These are phyloP conservation scores for Lasiommata megera DNA, from an alignment of 2,888 invertebrate genomes.

Conservation along the genomic window DNA sequence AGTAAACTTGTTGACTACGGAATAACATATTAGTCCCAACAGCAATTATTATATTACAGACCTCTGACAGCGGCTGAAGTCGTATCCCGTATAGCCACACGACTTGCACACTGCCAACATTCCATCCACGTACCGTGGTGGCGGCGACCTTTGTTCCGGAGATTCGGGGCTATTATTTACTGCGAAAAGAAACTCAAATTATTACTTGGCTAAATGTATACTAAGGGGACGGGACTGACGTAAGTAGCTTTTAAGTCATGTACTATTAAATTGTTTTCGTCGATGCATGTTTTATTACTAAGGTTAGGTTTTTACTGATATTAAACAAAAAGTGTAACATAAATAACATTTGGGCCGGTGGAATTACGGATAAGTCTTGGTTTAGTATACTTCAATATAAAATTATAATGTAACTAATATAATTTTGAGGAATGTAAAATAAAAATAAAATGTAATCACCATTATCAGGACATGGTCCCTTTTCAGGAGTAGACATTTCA, in stretches of 20 bases:
- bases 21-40: too few species aligned
- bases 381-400: too few species aligned
- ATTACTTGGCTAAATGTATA: too few species aligned
- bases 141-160: slow-evolving; percentile 79
- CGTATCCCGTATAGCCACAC: slow-evolving; percentile 90
- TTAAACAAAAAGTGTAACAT: too few species aligned
- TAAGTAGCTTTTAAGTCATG: too few species aligned
- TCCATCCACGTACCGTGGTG: slow-evolving; percentile 85
- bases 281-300: too few species aligned
- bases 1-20: too few species aligned
- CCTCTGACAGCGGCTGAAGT: slow-evolving; percentile 90
- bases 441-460: slow-evolving; percentile 41
- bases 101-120: slow-evolving; percentile 89
- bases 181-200: slow-evolving; percentile 35
- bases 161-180: slow-evolving; percentile 66
- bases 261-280: too few species aligned
- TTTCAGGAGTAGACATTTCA: slow-evolving; percentile 71
- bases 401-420: slow-evolving; percentile 5
- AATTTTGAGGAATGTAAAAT: slow-evolving; percentile 12
- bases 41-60: slow-evolving; percentile 27
- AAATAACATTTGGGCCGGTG: too few species aligned
- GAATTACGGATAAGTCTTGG: too few species aligned
- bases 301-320: too few species aligned
- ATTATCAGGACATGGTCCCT: slow-evolving; percentile 59
- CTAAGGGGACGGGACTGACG: too few species aligned